Percentiles rank a stretch among this genome's conserved stretches.
These are phyloP conservation scores for Drosophila eugracilis DNA, from an alignment of 1,140 invertebrate species.

Conservation along the genomic window DNA sequence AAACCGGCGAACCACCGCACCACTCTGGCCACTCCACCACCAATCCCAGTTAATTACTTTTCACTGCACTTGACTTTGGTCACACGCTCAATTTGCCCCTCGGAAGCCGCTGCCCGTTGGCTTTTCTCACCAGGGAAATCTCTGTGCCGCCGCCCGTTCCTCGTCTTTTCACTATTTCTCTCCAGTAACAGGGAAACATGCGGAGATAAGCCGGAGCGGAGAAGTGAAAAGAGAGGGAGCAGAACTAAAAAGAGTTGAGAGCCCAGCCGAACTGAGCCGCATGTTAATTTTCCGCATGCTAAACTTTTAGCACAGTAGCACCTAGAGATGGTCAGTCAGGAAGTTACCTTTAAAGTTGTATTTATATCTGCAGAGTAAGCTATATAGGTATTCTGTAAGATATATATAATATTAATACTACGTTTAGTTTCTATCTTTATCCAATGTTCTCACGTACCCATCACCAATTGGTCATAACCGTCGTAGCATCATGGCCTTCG, in stretches of 20 bases:
- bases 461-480: constrained; percentile 13
- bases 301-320: constrained; percentile 82
- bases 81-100: constrained; percentile 75
- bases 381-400: no score
- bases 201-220: constrained; percentile 23
- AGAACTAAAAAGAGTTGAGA: constrained; percentile 45
- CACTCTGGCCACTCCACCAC: constrained; percentile 53
- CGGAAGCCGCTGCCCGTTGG: constrained; percentile 62
- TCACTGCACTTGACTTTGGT: constrained; percentile 83
- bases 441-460: constrained; percentile 11
- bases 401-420: no score
- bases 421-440: neutral
- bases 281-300: constrained; percentile 84
- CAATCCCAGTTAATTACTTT: constrained; percentile 83
- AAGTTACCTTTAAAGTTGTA: neutral
- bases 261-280: constrained; percentile 54
- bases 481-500: constrained; percentile 22
- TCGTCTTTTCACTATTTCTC: constrained; percentile 16
- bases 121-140: constrained; percentile 83
- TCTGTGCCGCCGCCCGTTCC: constrained; percentile 27
- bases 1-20: neutral
- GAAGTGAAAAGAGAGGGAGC: constrained; percentile 7
- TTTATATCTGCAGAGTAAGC: neutral
- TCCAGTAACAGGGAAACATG: constrained; percentile 49
- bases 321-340: constrained; percentile 31